Conservation (phyloP, 2,113 vertebrate species). For the Isurus oxyrinchus region DNA sequence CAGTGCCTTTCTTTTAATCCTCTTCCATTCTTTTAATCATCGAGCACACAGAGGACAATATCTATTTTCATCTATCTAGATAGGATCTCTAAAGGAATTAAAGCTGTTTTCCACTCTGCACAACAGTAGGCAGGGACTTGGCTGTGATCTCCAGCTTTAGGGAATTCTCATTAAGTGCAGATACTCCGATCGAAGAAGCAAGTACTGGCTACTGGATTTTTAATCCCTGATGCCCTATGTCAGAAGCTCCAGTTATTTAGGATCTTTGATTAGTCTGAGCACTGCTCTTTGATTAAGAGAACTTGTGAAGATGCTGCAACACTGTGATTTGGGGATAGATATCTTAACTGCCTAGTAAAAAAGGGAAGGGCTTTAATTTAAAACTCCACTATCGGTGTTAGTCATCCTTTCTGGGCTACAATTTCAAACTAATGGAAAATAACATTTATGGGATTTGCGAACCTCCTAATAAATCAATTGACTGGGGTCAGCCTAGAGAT, state of each 20-base stretch:
- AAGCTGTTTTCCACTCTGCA: slow-evolving; percentile 76
- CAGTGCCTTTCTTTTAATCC: slow-evolving; percentile 78
- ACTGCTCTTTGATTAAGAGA: slow-evolving; percentile 90
- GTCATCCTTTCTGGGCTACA: slow-evolving; percentile 60
- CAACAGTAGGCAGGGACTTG: slow-evolving; percentile 64
- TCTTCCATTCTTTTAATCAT: slow-evolving; percentile 91
- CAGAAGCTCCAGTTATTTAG: slow-evolving; percentile 93
- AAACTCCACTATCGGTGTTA: slow-evolving; percentile 55
- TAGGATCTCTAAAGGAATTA: slow-evolving; percentile 98
- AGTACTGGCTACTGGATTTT: slow-evolving; percentile 95
- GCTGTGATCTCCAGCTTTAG: slow-evolving; percentile 90
- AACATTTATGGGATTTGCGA: slow-evolving; percentile 11
- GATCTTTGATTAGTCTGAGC: slow-evolving; percentile 94
- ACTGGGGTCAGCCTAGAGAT: slow-evolving; percentile 9
- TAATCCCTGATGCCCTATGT: slow-evolving; percentile 91
- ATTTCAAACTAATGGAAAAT: slow-evolving; percentile 38
- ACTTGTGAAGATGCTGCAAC: slow-evolving; percentile 74
- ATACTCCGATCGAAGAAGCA: slow-evolving; percentile 84
- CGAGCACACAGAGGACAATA: slow-evolving; percentile 85
- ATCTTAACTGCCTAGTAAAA: slow-evolving; percentile 61
- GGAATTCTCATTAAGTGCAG: slow-evolving; percentile 90
- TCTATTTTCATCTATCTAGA: slow-evolving; percentile 95
- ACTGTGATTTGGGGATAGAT: slow-evolving; percentile 70
- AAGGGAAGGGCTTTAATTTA: slow-evolving; percentile 60
- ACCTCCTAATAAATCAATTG: slow-evolving; percentile 29